Conservation (phyloP, 2,797 vertebrate genomes). For the Hoplostethus mediterraneus region DNA sequence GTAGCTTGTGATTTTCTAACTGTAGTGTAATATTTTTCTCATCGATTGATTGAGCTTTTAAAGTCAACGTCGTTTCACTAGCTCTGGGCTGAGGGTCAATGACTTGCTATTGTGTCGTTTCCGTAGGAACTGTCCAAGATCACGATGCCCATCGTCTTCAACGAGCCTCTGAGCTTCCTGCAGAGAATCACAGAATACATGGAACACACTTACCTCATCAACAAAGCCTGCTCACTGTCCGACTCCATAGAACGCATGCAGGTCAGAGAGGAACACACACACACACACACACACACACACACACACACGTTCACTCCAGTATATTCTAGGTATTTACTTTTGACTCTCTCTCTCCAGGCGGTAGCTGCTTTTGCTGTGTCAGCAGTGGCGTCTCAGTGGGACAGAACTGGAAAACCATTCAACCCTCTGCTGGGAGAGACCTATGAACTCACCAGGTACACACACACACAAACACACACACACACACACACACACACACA, state of each 20-base stretch:
- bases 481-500: conserved; percentile 9
- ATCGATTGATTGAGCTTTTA: no score
- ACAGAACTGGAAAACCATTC: conserved; percentile 98
- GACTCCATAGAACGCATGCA: conserved; percentile 94
- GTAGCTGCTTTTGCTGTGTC: conserved; percentile 98
- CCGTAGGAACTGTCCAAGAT: conserved; percentile 96
- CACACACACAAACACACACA: conserved; percentile 12
- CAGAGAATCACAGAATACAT: conserved; percentile 98
- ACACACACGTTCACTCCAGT: conserved; percentile 92
- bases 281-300: conserved; percentile 54
- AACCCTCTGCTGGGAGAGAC: conserved; percentile 98
- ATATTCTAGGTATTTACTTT: conserved; percentile 33
- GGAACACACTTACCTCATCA: conserved; percentile 97
- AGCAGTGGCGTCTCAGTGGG: conserved; percentile 98
- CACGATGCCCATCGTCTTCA: conserved; percentile 97
- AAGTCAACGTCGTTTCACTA: no score
- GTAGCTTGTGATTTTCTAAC: no score
- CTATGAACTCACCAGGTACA: conserved; percentile 93
- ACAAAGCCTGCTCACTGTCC: conserved; percentile 88
- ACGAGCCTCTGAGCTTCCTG: conserved; percentile 97
- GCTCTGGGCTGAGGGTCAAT: no score
- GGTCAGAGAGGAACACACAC: conserved; percentile 77
- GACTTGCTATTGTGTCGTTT: not conserved
- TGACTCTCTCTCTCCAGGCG: conserved; percentile 78
- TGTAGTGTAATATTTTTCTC: no score